Conservation (phyloP, 2,113 vertebrate species). For the Cettia cetti region DNA sequence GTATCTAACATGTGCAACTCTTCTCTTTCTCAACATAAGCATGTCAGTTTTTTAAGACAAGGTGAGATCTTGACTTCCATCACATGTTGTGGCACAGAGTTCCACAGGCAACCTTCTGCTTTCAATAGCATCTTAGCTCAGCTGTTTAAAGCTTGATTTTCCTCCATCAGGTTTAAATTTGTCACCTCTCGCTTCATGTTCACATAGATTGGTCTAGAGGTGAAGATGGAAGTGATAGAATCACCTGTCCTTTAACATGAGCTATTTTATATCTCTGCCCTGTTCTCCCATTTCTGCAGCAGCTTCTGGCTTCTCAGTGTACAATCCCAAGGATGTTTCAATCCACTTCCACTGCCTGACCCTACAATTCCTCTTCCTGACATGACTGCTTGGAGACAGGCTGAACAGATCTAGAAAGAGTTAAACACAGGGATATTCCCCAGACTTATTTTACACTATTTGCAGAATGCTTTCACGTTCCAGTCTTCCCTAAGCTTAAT, state of each 20-base stretch:
- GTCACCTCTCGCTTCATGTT: not conserved
- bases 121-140: not conserved
- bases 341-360: not conserved
- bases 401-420: not conserved
- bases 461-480: not conserved
- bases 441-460: constrained; percentile 28
- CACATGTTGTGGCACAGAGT: not conserved
- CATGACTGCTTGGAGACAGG: not conserved
- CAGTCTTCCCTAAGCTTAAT: constrained; percentile 22
- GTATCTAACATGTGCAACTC: not conserved
- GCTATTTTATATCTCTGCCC: not conserved
- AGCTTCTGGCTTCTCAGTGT: not conserved
- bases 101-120: not conserved
- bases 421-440: not conserved
- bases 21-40: not conserved
- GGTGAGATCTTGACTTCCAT: not conserved
- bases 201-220: not conserved
- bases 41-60: not conserved
- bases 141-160: not conserved
- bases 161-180: not conserved
- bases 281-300: not conserved
- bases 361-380: not conserved
- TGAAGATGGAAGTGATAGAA: not conserved
- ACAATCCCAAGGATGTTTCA: not conserved
- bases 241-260: not conserved